Evolutionary conservation across 2,797 vertebrate species (phyloP).

Genomic region (Liasis olivaceus): DNA sequence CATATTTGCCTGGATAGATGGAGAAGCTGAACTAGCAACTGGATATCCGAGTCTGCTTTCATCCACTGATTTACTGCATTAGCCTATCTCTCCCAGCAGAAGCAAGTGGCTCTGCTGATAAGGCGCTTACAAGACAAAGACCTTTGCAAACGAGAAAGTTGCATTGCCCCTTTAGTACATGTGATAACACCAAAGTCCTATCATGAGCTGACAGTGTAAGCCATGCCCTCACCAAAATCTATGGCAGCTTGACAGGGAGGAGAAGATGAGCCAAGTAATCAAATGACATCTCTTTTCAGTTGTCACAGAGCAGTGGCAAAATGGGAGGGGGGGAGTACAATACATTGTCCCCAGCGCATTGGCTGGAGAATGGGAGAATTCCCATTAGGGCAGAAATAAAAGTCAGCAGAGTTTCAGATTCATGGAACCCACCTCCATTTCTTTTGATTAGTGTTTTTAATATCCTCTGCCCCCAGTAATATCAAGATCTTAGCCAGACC

Average conservation of each 20-base stretch:
- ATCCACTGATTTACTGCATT: neutral
- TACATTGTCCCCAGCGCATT: slow-evolving; percentile 1
- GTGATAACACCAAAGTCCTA: neutral
- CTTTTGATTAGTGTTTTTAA: slow-evolving; percentile 34
- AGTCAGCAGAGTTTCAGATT: slow-evolving; percentile 19
- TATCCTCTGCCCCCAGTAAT: neutral
- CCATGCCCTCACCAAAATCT: neutral
- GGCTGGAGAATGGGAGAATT: slow-evolving; percentile 21
- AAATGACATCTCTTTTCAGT: slow-evolving; percentile 27
- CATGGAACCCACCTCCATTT: slow-evolving; percentile 14
- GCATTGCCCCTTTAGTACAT: slow-evolving; percentile 17
- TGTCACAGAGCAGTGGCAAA: neutral
- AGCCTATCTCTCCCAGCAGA: slow-evolving; percentile 25
- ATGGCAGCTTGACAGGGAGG: slow-evolving; percentile 4
- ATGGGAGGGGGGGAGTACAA: neutral
- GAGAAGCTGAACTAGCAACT: neutral
- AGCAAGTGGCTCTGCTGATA: slow-evolving; percentile 15
- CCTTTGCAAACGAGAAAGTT: slow-evolving; percentile 7
- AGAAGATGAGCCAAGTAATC: slow-evolving; percentile 23
- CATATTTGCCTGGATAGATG: neutral
- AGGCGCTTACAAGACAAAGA: slow-evolving; percentile 21
- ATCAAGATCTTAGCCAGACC: slow-evolving; percentile 11
- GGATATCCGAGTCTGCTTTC: neutral
- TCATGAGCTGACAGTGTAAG: slow-evolving; percentile 13
- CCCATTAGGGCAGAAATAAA: slow-evolving; percentile 30